Percentiles rank a stretch among this genome's conserved stretches.
Evolutionary conservation across 2,797 vertebrate species (phyloP).

Genomic region (Poeciliopsis infans): DNA sequence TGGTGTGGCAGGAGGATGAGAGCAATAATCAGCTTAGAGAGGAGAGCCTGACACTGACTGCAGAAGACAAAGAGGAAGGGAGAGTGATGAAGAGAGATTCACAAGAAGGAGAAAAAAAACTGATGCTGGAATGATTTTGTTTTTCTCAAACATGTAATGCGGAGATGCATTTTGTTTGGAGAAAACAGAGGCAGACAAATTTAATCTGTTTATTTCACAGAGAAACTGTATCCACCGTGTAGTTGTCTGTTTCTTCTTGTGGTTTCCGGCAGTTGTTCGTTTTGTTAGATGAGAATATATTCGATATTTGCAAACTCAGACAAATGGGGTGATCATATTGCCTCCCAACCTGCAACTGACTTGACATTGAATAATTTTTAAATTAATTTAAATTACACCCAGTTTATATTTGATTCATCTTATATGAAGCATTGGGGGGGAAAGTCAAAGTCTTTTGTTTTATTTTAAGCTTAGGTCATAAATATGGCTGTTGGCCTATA

Average conservation of each 20-base stretch:
- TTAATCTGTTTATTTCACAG: neutral
- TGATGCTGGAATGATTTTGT: slow-evolving; percentile 27
- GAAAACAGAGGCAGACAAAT: neutral
- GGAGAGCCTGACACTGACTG: slow-evolving; percentile 55
- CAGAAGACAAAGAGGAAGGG: slow-evolving; percentile 53
- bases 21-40: slow-evolving; percentile 56
- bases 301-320: slow-evolving; percentile 9
- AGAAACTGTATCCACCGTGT: neutral
- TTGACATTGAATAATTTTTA: neutral
- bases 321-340: slow-evolving; percentile 9
- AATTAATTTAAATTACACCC: neutral
- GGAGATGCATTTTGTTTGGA: slow-evolving; percentile 5
- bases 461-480: neutral
- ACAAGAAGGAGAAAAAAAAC: slow-evolving; percentile 15
- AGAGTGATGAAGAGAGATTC: slow-evolving; percentile 41
- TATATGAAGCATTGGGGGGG: too few species aligned
- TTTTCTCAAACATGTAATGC: neutral
- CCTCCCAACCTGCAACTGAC: neutral
- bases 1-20: slow-evolving; percentile 52
- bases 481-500: neutral
- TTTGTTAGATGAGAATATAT: neutral
- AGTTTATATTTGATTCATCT: neutral
- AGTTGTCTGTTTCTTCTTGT: slow-evolving; percentile 2
- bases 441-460: neutral
- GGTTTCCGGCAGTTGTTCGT: neutral